Evolutionary conservation across 2,113 vertebrate genomes (phyloP).

Genomic region (Nematolebias whitei): DNA sequence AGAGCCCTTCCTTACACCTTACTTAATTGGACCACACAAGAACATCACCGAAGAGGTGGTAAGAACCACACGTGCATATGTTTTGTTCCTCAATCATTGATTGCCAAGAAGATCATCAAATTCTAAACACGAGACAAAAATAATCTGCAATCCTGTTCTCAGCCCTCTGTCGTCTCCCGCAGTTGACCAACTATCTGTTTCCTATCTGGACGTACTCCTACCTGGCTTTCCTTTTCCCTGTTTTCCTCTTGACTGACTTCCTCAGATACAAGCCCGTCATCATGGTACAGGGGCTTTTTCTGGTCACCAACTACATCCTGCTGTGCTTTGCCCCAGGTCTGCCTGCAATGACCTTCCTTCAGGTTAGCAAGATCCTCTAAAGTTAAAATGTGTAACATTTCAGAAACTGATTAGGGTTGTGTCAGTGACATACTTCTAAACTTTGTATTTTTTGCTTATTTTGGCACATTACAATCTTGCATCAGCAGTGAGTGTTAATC

Average conservation of each 20-base stretch:
- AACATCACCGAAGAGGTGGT: slow-evolving; percentile 79
- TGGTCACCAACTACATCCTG: slow-evolving; percentile 72
- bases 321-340: slow-evolving; percentile 74
- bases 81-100: not conserved
- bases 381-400: not conserved
- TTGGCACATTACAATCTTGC: not conserved
- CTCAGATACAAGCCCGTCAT: slow-evolving; percentile 78
- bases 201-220: slow-evolving; percentile 83
- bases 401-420: not conserved
- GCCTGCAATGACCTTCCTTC: slow-evolving; percentile 68
- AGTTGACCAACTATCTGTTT: slow-evolving; percentile 79
- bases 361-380: slow-evolving; percentile 64
- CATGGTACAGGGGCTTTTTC: slow-evolving; percentile 70
- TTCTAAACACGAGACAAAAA: not conserved
- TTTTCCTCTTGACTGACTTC: slow-evolving; percentile 79
- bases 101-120: not conserved
- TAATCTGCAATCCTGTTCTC: not conserved
- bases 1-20: slow-evolving; percentile 79
- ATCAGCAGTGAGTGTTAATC: not conserved
- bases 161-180: slow-evolving; percentile 9
- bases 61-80: slow-evolving; percentile 31
- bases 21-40: slow-evolving; percentile 77
- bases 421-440: not conserved
- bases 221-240: slow-evolving; percentile 71
- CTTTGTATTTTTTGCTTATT: not conserved